Base-by-base conservation (phyloP, 2,113 vertebrate species). In the Paradoxurus hermaphroditus region DNA sequence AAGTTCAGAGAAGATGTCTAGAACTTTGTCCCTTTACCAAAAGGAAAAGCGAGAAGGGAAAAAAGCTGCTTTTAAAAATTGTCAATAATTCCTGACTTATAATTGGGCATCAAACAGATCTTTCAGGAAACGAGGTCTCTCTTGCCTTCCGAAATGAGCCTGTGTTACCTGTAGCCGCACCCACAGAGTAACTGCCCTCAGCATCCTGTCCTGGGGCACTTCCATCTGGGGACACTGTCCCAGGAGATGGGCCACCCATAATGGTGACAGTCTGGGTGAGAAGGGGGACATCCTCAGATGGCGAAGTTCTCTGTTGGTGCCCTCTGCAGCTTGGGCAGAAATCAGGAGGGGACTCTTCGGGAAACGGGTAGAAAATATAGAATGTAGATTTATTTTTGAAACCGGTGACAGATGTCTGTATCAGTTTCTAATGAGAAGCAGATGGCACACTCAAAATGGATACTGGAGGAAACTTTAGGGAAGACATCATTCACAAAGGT, bases 161-260 rank as follows among this genome's bases (percentile, higher is more conserved):
- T 29, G 23, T 25, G 36, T 29, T 14, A 31, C 14, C 70, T n/a
- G 49, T 3, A 5, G 65, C 21, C 25, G 34, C 14, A 46, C 5
- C 5, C 8, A 7, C 44, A 1, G 4, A 36, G 15, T n/a, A n/a
- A 18, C 19, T 10, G 18, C n/a, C 7, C 3, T 11, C 70, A 6
- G 21, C 3, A 0, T 1, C 1, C 19, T 13, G 4, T 27, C 34
- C 59, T 23, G 56, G 46, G 49, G 13, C 23, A 11, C 23, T 23
- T 34, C 10, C 14, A 7, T 16, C 8, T 53, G 36, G 8, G 39
- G 59, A 13, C 49, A 1, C 31, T 31, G 27, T 41, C 46, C 56
- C 4, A 7, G n/a, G 34, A 82, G 51, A 29, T 11, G 7, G 1
- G 34, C 16, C 25, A 5, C 7, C 5, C 3, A 0, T 0, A 23